Evolutionary conservation across 2,888 invertebrate genomes (phyloP).

Genomic region (Euproctis similis): DNA sequence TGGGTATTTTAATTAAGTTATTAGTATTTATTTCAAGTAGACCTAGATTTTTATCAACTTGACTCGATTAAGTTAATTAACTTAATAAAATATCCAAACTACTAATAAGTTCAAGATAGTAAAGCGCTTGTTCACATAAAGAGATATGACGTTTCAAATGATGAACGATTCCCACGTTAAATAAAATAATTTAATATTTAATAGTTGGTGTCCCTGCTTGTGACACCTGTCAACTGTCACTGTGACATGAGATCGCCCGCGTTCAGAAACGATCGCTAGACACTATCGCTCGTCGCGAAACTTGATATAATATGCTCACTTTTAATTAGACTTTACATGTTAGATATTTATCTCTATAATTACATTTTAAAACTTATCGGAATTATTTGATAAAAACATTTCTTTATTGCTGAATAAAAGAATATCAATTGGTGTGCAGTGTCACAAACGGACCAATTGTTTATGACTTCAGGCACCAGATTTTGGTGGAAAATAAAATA

Average conservation of each 20-base stretch:
- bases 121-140: constrained; percentile 13
- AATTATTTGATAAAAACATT: too few species aligned
- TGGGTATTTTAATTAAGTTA: too few species aligned
- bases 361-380: too few species aligned
- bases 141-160: constrained; percentile 19
- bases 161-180: constrained; percentile 25
- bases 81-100: too few species aligned
- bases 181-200: constrained; percentile 25
- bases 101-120: constrained; percentile 2
- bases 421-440: too few species aligned
- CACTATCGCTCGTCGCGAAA: constrained; percentile 55
- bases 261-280: constrained; percentile 49
- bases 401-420: too few species aligned
- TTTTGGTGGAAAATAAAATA: too few species aligned
- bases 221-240: constrained; percentile 71
- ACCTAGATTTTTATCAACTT: too few species aligned
- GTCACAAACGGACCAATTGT: too few species aligned
- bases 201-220: constrained; percentile 31
- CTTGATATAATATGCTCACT: constrained; percentile 53
- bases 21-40: too few species aligned
- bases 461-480: too few species aligned
- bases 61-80: too few species aligned
- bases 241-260: constrained; percentile 62
- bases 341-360: constrained; percentile 26
- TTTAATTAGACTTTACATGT: constrained; percentile 44